phyloP scores from a whole-genome alignment of 2,113 vertebrate species.

The Eleginops maclovinus region DNA sequence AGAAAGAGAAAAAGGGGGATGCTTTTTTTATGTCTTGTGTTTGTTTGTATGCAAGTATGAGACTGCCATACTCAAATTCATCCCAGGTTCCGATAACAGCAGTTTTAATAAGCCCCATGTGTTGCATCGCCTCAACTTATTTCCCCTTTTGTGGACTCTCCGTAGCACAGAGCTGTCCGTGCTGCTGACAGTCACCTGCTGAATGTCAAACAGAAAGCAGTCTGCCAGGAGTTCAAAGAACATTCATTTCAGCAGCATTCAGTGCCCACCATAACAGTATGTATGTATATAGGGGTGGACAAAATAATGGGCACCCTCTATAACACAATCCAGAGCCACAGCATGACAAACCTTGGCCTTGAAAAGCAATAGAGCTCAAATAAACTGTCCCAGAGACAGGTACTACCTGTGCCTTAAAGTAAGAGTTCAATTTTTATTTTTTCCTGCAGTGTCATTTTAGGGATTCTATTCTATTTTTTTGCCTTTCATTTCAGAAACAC shows the following conservation, averaged over 20 bases:
- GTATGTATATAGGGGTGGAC: slow-evolving; percentile 1
- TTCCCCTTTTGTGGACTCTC: slow-evolving; percentile 30
- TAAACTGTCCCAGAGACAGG: neutral
- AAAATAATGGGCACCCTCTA: slow-evolving; percentile 3
- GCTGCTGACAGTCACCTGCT: slow-evolving; percentile 70
- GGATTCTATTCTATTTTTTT: neutral
- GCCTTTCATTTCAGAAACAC: slow-evolving; percentile 11
- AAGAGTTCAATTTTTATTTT: neutral
- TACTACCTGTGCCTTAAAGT: neutral
- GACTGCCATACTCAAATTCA: slow-evolving; percentile 36
- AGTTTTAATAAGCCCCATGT: slow-evolving; percentile 58
- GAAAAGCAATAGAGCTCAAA: neutral
- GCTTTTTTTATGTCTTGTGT: slow-evolving; percentile 22
- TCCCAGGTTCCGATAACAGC: slow-evolving; percentile 38
- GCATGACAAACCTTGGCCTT: neutral
- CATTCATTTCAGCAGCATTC: slow-evolving; percentile 41
- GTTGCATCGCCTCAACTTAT: slow-evolving; percentile 40
- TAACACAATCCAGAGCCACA: neutral
- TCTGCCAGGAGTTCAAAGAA: slow-evolving; percentile 48
- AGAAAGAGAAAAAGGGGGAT: neutral
- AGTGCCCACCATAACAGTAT: slow-evolving; percentile 13
- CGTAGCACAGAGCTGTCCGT: slow-evolving; percentile 60
- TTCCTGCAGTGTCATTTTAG: neutral
- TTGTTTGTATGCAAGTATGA: slow-evolving; percentile 40
- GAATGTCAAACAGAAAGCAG: slow-evolving; percentile 65